A percentile compares a stretch with the other conserved stretches of the same genome.
phyloP scores from a whole-genome alignment of 2,888 invertebrate species.

The Nebria salina region DNA sequence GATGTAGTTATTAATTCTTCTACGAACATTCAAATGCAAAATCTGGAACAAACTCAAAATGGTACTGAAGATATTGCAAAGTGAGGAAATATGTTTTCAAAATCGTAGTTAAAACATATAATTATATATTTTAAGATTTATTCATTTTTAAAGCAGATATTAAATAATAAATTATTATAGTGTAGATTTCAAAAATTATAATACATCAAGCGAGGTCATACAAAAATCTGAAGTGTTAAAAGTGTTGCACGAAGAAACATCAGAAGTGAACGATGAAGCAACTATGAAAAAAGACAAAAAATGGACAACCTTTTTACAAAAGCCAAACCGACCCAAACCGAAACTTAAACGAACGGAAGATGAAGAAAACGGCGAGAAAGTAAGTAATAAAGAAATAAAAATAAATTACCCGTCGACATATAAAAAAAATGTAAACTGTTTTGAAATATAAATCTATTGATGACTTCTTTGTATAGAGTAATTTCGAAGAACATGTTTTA shows the following conservation, averaged over 20 bases:
- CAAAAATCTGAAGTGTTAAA: constrained; percentile 76
- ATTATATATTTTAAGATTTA: too few relatives aligned
- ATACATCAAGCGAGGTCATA: constrained; percentile 71
- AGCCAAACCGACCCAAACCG: constrained; percentile 76
- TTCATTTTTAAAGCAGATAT: constrained; percentile 2
- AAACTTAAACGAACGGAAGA: constrained; percentile 54
- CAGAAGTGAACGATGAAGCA: constrained; percentile 62
- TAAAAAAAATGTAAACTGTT: neutral
- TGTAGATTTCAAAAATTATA: constrained; percentile 75
- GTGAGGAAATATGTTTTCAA: constrained; percentile 6
- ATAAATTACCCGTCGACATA: neutral
- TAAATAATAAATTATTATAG: constrained; percentile 60
- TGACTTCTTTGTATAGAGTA: constrained; percentile 15
- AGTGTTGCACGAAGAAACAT: constrained; percentile 67
- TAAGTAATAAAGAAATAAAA: constrained; percentile 46
- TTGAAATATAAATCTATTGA: neutral
- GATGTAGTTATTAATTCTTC: neutral
- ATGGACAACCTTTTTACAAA: constrained; percentile 81
- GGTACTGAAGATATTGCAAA: constrained; percentile 56
- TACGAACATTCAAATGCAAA: constrained; percentile 46
- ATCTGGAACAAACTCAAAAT: constrained; percentile 62
- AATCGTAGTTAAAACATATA: too few relatives aligned
- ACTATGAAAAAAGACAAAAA: constrained; percentile 68
- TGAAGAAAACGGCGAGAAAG: constrained; percentile 53
- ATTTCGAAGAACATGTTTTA: constrained; percentile 36